Conservation (phyloP, 1,140 invertebrate genomes). For the Drosophila chauvacae region DNA sequence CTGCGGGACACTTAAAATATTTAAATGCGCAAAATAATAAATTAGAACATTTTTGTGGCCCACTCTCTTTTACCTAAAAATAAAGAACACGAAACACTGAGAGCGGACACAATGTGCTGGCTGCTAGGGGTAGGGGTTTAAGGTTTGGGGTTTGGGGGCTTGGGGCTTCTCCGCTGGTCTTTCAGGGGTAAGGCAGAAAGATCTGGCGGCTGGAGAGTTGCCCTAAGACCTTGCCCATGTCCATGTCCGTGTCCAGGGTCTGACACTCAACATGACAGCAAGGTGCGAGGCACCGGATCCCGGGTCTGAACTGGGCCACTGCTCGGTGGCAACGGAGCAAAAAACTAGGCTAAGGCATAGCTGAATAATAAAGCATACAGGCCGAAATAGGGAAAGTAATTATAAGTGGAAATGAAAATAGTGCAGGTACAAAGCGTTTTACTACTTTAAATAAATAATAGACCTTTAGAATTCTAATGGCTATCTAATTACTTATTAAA, state of each 20-base stretch:
- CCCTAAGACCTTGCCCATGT: slow-evolving; percentile 26
- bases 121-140: slow-evolving; percentile 2
- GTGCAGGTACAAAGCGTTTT: background rate
- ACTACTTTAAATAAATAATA: background rate
- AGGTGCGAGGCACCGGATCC: slow-evolving; percentile 19
- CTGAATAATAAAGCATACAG: slow-evolving; percentile 52
- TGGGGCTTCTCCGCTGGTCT: background rate
- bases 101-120: slow-evolving; percentile 19
- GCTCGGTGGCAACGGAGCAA: background rate
- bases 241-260: slow-evolving; percentile 30
- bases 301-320: slow-evolving; percentile 43
- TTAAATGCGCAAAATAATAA: slow-evolving; percentile 83
- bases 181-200: slow-evolving; percentile 6
- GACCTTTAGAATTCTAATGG: too few species aligned
- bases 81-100: slow-evolving; percentile 48
- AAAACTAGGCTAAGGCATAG: background rate
- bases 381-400: slow-evolving; percentile 22
- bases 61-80: background rate
- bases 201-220: slow-evolving; percentile 23
- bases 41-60: slow-evolving; percentile 70
- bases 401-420: background rate
- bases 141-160: background rate
- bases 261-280: slow-evolving; percentile 63
- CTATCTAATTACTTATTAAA: background rate
- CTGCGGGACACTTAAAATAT: slow-evolving; percentile 80